Conservation (phyloP, 2,888 invertebrate genomes). For the Microchrysa polita region DNA sequence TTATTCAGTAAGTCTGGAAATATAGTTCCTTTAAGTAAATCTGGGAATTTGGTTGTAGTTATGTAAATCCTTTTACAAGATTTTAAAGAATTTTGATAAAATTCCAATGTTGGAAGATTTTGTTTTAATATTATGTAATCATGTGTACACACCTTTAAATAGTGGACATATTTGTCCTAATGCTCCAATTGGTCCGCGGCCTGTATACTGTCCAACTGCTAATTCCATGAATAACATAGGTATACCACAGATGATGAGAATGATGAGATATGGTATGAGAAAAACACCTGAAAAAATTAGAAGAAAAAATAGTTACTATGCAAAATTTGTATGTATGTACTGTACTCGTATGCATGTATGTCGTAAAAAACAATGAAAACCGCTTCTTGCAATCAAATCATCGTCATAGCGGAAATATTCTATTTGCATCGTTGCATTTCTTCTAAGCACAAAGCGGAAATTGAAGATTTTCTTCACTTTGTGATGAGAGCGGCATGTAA, state of each 20-base stretch:
- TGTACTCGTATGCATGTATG: slow-evolving; percentile 6
- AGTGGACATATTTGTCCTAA: slow-evolving; percentile 90
- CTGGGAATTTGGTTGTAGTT: too few relatives aligned
- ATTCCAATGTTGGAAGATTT: too few relatives aligned
- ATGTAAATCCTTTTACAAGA: too few relatives aligned
- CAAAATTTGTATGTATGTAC: background rate
- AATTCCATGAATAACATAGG: slow-evolving; percentile 95
- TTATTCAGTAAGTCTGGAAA: too few relatives aligned
- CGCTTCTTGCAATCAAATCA: background rate
- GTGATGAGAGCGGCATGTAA: background rate
- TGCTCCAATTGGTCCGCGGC: slow-evolving; percentile 91
- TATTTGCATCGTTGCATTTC: slow-evolving; percentile 1
- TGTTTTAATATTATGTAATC: too few relatives aligned
- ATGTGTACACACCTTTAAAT: slow-evolving; percentile 79
- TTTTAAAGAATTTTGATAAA: too few relatives aligned
- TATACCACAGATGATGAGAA: slow-evolving; percentile 88
- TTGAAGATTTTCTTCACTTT: background rate
- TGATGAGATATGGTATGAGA: slow-evolving; percentile 93
- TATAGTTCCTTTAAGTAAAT: too few relatives aligned
- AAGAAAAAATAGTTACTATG: background rate
- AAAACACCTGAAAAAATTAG: slow-evolving; percentile 78
- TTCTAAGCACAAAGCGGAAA: background rate
- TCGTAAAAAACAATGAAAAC: slow-evolving; percentile 45
- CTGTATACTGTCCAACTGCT: slow-evolving; percentile 90
- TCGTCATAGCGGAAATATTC: background rate